A percentile compares a stretch with the other conserved stretches of the same genome.
Evolutionary conservation across 53 echinoderm and acorn worm genomes (phyloP).

Genomic region (Henricia sp.): DNA sequence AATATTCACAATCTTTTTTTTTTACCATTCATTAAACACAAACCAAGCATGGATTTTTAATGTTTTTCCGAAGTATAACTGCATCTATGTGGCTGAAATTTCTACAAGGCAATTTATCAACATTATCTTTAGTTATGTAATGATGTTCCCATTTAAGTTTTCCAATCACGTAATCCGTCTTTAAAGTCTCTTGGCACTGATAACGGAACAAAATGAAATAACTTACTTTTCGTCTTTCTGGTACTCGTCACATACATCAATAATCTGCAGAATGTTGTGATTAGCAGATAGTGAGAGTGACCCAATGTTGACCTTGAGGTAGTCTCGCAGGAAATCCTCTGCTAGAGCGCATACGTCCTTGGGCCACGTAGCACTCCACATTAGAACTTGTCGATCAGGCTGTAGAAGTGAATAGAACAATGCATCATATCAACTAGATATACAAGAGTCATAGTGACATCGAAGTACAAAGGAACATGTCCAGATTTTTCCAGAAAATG

Average conservation of each 20-base stretch:
- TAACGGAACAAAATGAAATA: background rate
- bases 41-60: no score
- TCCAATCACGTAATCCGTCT: no score
- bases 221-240: constrained; percentile 97
- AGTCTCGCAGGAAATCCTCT: constrained; percentile 88
- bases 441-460: background rate
- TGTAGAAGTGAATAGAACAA: no score
- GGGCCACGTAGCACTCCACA: constrained; percentile 99
- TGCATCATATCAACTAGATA: background rate
- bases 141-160: no score
- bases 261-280: constrained; percentile 98
- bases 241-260: constrained; percentile 88
- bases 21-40: no score
- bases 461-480: background rate
- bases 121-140: no score
- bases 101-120: no score
- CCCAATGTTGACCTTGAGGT: constrained; percentile 89
- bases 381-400: constrained; percentile 96
- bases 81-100: no score
- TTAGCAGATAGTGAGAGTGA: constrained; percentile 89
- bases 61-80: no score
- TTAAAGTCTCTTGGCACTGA: background rate
- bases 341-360: constrained; percentile 85
- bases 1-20: no score
- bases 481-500: no score